A percentile compares a stretch with the other conserved stretches of the same genome.
Evolutionary conservation across 2,113 vertebrate genomes (phyloP).

Genomic region (Sinocyclocheilus maitianheensis): DNA sequence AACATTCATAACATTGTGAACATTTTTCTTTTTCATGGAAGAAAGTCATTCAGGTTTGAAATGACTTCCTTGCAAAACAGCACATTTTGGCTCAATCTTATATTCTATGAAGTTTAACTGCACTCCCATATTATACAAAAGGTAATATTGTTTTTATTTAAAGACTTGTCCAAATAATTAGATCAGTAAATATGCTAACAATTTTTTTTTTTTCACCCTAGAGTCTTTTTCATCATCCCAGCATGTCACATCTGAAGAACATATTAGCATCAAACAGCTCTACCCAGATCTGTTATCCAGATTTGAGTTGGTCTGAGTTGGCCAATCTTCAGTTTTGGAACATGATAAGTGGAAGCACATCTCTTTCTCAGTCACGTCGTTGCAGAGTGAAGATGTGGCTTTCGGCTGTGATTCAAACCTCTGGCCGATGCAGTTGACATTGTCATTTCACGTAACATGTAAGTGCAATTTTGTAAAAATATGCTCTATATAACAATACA

Average conservation of each 20-base stretch:
- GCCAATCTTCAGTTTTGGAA: neutral
- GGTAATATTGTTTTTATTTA: neutral
- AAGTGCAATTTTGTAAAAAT: neutral
- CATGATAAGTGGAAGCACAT: slow-evolving; percentile 2
- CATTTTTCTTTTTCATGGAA: neutral
- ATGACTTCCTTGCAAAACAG: neutral
- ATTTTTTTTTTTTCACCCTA: neutral
- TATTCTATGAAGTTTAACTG: neutral
- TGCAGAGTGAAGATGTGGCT: neutral
- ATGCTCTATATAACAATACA: neutral
- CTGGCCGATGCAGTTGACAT: neutral
- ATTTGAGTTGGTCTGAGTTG: neutral
- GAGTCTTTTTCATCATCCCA: neutral
- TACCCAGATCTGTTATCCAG: slow-evolving; percentile 22
- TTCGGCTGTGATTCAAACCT: neutral
- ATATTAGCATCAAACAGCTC: slow-evolving; percentile 9
- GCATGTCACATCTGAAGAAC: slow-evolving; percentile 22
- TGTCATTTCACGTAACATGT: neutral
- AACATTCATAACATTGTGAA: slow-evolving; percentile 1
- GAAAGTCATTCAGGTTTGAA: neutral
- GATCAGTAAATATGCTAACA: slow-evolving; percentile 12
- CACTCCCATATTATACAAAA: neutral
- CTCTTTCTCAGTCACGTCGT: neutral
- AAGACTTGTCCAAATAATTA: neutral
- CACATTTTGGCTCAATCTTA: neutral